Percentiles rank a stretch among this genome's conserved stretches.
Evolutionary conservation across 2,113 vertebrate genomes (phyloP).

Genomic region (Edolisoma coerulescens): DNA sequence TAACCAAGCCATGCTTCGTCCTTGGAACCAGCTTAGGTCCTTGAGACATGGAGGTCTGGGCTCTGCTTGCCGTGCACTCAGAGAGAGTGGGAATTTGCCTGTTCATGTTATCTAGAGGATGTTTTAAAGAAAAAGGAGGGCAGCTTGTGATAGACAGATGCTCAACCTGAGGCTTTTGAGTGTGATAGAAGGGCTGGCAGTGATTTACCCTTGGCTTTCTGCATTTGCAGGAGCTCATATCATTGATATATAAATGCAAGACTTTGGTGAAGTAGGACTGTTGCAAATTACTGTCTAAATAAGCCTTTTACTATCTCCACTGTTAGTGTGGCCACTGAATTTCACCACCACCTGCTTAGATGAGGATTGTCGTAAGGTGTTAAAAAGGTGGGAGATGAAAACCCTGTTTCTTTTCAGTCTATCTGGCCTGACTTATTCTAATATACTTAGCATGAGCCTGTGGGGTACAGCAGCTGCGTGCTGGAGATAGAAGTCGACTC

Average conservation of each 20-base stretch:
- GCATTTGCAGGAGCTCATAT: not conserved
- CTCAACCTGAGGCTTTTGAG: not conserved
- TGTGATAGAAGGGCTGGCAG: not conserved
- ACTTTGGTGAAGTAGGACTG: not conserved
- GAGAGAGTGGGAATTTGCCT: not conserved
- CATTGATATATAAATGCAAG: not conserved
- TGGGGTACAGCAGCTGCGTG: slow-evolving; percentile 62
- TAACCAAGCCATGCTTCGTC: not conserved
- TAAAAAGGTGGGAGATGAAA: not conserved
- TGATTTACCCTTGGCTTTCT: not conserved
- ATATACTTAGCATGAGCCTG: not conserved
- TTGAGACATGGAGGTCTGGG: not conserved
- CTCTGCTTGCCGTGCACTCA: not conserved
- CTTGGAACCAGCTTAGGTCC: not conserved
- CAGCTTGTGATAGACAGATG: not conserved
- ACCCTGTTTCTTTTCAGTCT: not conserved
- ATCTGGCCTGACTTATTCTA: not conserved
- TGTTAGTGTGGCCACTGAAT: not conserved
- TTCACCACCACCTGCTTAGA: not conserved
- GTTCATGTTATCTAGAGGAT: not conserved
- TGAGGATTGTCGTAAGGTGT: not conserved
- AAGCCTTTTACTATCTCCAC: not conserved
- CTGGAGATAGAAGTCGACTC: slow-evolving; percentile 17
- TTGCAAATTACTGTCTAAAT: not conserved
- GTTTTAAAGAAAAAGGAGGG: not conserved